Conservation (phyloP, 2,113 vertebrate genomes). For the Plotosus lineatus region DNA sequence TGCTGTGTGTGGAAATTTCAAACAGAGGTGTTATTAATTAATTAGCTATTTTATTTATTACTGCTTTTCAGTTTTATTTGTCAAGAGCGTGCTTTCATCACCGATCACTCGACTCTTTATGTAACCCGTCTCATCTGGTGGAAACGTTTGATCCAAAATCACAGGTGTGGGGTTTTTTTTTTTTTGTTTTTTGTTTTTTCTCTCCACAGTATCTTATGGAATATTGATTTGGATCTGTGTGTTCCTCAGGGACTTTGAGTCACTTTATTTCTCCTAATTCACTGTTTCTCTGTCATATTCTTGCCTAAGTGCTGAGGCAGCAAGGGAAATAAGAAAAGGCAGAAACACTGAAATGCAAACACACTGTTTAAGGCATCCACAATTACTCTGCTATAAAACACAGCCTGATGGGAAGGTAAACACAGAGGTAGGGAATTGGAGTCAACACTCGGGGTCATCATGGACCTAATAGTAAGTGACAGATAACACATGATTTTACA, state of each 20-base stretch:
- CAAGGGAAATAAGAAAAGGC: constrained; percentile 30
- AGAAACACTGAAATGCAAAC: constrained; percentile 34
- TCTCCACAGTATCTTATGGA: constrained; percentile 23
- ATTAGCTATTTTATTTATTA: constrained; percentile 33
- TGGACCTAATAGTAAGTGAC: constrained; percentile 24
- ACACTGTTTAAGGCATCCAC: constrained; percentile 8
- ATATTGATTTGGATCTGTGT: constrained; percentile 20
- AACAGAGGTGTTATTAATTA: constrained; percentile 48
- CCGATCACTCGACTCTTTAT: constrained; percentile 27
- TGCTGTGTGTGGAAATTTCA: constrained; percentile 47
- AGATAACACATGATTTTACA: constrained; percentile 6
- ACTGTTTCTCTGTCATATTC: constrained; percentile 39
- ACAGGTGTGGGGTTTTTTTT: constrained; percentile 12
- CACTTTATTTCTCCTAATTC: constrained; percentile 42
- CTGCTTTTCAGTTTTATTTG: constrained; percentile 37
- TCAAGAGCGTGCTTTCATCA: constrained; percentile 43
- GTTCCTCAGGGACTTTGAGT: neutral
- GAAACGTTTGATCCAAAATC: constrained; percentile 46
- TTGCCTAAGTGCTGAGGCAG: constrained; percentile 25
- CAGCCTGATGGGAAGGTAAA: neutral
- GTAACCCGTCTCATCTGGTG: constrained; percentile 2
- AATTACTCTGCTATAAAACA: constrained; percentile 17
- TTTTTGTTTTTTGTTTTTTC: too few relatives aligned
- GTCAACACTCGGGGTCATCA: neutral
- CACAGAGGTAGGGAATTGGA: neutral